Percentiles rank a stretch among this genome's conserved stretches.
Evolutionary conservation across 37 sponge, comb jelly and placozoan species (phyloP).

Genomic region (Geodia barretti): DNA sequence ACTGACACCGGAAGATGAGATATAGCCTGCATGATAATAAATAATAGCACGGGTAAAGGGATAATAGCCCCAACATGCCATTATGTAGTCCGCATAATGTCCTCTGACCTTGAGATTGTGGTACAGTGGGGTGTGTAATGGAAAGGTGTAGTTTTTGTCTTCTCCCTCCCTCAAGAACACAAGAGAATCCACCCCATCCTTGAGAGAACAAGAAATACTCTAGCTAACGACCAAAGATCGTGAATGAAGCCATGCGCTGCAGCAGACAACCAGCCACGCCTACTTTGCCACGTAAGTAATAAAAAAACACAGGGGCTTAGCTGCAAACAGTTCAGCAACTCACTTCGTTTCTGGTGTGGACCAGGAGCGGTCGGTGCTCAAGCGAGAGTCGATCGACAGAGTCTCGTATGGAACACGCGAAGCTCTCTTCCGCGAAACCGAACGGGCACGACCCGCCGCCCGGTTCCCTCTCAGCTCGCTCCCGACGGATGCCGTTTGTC

Average conservation of each 20-base stretch:
- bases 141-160: not conserved
- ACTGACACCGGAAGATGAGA: constrained; percentile 26
- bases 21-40: constrained; percentile 2
- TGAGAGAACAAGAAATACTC: not conserved
- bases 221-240: no score
- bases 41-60: not conserved
- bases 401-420: not conserved
- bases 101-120: not conserved
- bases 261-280: not conserved
- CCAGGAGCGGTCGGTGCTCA: constrained; percentile 2
- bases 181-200: not conserved
- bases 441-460: not conserved
- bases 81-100: not conserved
- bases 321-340: not conserved
- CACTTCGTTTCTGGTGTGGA: constrained; percentile 1
- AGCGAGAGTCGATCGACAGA: not conserved
- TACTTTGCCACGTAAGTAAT: not conserved
- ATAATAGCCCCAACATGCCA: not conserved
- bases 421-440: not conserved
- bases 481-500: no score
- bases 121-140: not conserved
- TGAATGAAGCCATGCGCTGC: no score
- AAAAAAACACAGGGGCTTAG: not conserved
- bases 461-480: not conserved
- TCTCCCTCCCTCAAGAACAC: not conserved